phyloP scores from a whole-genome alignment of 2,113 vertebrate species.

The Microtus richardsoni region DNA sequence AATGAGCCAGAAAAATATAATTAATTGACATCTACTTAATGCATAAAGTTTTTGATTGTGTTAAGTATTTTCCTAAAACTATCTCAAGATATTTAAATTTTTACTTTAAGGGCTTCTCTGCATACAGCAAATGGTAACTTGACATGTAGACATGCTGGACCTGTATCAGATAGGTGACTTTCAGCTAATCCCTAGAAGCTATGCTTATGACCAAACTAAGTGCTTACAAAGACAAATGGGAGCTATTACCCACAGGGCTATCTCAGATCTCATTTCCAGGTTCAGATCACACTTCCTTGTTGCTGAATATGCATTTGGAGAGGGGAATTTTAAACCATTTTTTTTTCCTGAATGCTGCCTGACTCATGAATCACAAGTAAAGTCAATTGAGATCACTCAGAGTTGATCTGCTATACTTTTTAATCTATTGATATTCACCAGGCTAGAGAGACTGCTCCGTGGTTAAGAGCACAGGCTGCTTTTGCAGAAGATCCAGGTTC shows the following conservation, averaged over 20 bases:
- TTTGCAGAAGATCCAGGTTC: background rate
- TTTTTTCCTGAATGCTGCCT: background rate
- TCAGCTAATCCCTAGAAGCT: background rate
- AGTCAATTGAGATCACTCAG: background rate
- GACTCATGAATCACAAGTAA: background rate
- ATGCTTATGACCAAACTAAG: too few relatives aligned
- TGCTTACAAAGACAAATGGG: background rate
- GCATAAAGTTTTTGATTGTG: background rate
- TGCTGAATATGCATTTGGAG: background rate
- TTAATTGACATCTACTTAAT: background rate
- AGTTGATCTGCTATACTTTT: background rate
- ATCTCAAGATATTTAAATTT: background rate
- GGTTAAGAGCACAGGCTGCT: background rate
- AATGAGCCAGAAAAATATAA: background rate
- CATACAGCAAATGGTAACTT: too few relatives aligned
- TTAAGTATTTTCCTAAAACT: background rate
- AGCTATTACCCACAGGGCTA: too few relatives aligned
- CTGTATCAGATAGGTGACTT: background rate
- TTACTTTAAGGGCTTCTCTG: background rate
- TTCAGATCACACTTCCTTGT: background rate
- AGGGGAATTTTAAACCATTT: background rate
- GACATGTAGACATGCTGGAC: too few relatives aligned
- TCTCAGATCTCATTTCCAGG: background rate
- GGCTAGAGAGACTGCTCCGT: background rate
- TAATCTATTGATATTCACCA: background rate